These are phyloP conservation scores for Dicycla oo DNA, from an alignment of 2,888 invertebrate genomes.

Conservation along the genomic window DNA sequence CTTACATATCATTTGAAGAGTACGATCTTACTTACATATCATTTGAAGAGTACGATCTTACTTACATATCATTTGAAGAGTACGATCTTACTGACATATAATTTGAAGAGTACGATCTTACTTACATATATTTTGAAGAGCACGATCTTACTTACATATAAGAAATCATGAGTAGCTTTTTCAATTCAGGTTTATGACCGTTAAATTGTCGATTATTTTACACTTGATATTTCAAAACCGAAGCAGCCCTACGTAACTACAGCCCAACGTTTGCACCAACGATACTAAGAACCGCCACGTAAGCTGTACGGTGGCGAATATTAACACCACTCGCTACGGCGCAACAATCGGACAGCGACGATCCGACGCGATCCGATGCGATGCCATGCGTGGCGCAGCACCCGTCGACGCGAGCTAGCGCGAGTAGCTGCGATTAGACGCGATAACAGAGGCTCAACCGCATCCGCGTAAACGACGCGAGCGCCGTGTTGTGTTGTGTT, in stretches of 20 bases:
- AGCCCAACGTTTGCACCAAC: constrained; percentile 11
- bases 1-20: too few relatives aligned
- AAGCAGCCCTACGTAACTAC: constrained; percentile 20
- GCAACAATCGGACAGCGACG: constrained; percentile 19
- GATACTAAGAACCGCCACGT: constrained; percentile 42
- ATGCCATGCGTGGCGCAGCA: constrained; percentile 20
- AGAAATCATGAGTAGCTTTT: neutral
- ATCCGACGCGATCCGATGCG: constrained; percentile 8
- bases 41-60: too few relatives aligned
- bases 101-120: neutral
- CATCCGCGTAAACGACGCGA: constrained; percentile 28
- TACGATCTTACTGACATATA: too few relatives aligned
- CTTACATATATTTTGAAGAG: too few relatives aligned
- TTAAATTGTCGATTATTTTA: neutral
- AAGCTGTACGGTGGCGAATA: constrained; percentile 45
- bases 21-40: too few relatives aligned
- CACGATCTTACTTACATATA: neutral
- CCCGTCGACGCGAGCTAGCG: constrained; percentile 32
- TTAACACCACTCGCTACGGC: constrained; percentile 25
- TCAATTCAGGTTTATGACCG: neutral
- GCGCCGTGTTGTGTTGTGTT: neutral
- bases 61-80: too few relatives aligned
- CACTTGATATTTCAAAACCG: too few relatives aligned
- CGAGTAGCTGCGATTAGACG: constrained; percentile 12
- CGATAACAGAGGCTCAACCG: constrained; percentile 25